These are phyloP conservation scores for Chromobotia macracanthus DNA, from an alignment of 2,797 vertebrate species.

Conservation along the genomic window DNA sequence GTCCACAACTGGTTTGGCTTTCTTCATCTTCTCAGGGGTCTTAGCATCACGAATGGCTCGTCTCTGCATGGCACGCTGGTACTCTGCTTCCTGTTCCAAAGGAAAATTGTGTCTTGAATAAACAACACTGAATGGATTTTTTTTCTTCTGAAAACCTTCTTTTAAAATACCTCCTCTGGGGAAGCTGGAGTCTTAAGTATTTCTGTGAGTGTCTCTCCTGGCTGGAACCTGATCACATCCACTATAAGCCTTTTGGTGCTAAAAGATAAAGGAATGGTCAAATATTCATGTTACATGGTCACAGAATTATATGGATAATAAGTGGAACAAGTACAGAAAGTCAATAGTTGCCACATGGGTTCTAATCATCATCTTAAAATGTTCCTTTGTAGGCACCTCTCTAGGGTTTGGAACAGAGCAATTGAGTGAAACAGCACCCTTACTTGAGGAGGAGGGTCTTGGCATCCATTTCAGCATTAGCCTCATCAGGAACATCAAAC, in stretches of 20 bases:
- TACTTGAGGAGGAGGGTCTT: slow-evolving; percentile 93
- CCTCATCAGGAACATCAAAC: slow-evolving; percentile 90
- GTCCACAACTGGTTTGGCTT: slow-evolving; percentile 85
- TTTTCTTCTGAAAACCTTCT: not conserved
- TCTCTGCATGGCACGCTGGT: slow-evolving; percentile 96
- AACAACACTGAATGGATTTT: not conserved
- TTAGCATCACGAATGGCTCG: slow-evolving; percentile 93
- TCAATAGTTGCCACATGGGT: not conserved
- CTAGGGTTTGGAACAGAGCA: not conserved
- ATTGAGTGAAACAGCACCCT: slow-evolving; percentile 46
- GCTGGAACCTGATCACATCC: slow-evolving; percentile 97
- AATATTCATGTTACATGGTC: not conserved
- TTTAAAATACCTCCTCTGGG: slow-evolving; percentile 83
- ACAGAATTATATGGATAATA: not conserved
- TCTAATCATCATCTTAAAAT: too few species aligned
- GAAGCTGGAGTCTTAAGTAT: slow-evolving; percentile 86
- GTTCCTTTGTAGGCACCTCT: not conserved
- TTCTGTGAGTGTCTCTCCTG: slow-evolving; percentile 92
- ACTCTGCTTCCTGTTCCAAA: slow-evolving; percentile 84
- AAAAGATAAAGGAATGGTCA: slow-evolving; percentile 46
- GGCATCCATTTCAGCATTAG: slow-evolving; percentile 90
- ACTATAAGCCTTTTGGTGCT: slow-evolving; percentile 97
- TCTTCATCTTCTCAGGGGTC: slow-evolving; percentile 97
- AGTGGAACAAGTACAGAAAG: not conserved
- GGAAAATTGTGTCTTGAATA: not conserved